Conservation (phyloP, 2,797 vertebrate species). For the Rousettus madagascariensis region DNA sequence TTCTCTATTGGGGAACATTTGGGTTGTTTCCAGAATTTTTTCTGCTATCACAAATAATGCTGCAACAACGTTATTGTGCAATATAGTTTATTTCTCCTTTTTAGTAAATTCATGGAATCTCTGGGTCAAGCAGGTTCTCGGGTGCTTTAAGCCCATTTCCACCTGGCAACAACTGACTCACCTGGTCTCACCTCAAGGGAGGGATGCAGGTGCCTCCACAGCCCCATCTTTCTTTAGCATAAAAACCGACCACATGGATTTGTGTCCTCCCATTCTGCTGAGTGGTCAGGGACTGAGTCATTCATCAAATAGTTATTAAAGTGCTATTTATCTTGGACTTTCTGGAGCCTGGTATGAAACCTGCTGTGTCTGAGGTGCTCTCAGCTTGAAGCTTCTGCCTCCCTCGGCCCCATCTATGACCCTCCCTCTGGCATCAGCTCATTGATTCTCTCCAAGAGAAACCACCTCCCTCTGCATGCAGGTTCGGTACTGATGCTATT, state of each 20-base stretch:
- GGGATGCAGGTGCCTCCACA: not conserved
- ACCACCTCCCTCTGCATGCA: rapidly evolving
- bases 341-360: not conserved
- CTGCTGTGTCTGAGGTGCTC: not conserved
- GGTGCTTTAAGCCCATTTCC: not conserved
- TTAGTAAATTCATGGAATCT: conserved; percentile 21
- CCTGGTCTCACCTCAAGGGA: not conserved
- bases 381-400: not conserved
- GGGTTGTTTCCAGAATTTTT: conserved; percentile 57
- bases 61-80: not conserved
- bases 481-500: not conserved
- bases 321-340: conserved; percentile 37
- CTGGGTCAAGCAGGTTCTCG: not conserved
- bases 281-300: not conserved
- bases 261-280: not conserved
- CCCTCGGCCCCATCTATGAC: not conserved
- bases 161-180: not conserved
- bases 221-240: not conserved
- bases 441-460: not conserved
- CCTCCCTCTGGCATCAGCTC: not conserved
- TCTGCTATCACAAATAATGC: conserved; percentile 5
- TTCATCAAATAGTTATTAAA: conserved; percentile 55
- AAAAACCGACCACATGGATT: not conserved
- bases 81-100: conserved; percentile 46
- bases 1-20: conserved; percentile 66